phyloP scores from a whole-genome alignment of 2,113 vertebrate species.

The Lepus americanus region DNA sequence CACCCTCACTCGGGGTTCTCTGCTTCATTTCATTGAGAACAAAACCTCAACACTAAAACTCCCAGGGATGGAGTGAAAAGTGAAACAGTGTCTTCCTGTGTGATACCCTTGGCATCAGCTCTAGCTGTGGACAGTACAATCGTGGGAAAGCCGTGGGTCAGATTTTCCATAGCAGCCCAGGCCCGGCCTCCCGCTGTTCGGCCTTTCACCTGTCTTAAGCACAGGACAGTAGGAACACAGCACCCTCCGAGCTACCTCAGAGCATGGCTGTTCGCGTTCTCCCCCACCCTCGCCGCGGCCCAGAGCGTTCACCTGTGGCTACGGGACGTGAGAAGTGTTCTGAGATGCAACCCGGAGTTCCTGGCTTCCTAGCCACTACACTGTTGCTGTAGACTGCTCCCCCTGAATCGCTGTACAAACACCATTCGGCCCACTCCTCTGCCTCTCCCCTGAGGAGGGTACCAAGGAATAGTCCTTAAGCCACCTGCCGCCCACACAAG shows the following conservation, averaged over 20 bases:
- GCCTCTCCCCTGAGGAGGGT: neutral
- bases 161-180: neutral
- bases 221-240: neutral
- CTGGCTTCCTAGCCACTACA: neutral
- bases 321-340: neutral
- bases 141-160: neutral
- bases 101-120: neutral
- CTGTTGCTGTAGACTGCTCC: neutral
- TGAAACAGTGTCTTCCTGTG: neutral
- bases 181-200: neutral
- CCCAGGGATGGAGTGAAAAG: neutral
- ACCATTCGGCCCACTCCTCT: neutral
- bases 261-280: neutral
- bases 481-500: neutral
- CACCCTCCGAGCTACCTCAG: neutral
- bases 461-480: neutral
- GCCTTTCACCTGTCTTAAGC: neutral
- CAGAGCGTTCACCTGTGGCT: neutral
- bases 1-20: neutral
- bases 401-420: neutral
- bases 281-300: neutral
- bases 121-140: neutral
- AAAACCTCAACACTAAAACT: neutral
- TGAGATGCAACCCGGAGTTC: neutral
- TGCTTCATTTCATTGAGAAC: constrained; percentile 6